phyloP scores from a whole-genome alignment of 2,797 vertebrate genomes.

The Zonotrichia albicollis region DNA sequence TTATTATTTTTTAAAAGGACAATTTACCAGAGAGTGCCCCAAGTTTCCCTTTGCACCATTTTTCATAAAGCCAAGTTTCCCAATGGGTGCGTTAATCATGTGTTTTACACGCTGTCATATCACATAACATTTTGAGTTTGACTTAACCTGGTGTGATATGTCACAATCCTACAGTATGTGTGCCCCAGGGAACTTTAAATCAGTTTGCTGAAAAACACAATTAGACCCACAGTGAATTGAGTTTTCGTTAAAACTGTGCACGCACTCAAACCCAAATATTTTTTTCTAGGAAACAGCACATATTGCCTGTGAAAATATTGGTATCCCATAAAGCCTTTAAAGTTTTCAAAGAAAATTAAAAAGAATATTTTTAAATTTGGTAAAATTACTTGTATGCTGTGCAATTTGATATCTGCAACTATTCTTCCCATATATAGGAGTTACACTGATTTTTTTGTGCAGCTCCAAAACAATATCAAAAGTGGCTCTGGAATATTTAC shows the following conservation, averaged over 20 bases:
- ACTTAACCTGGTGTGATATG: conserved; percentile 76
- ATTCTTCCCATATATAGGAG: not conserved
- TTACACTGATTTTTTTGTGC: not conserved
- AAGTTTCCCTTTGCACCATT: conserved; percentile 36
- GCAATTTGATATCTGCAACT: not conserved
- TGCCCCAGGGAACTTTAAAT: conserved; percentile 71
- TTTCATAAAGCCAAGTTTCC: conserved; percentile 55
- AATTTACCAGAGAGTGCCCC: not conserved
- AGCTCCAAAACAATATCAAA: not conserved
- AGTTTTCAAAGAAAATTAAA: conserved; percentile 7
- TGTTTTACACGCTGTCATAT: conserved; percentile 74
- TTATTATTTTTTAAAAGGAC: not conserved
- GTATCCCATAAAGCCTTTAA: not conserved
- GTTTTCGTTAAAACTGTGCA: conserved; percentile 33
- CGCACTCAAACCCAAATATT: not conserved
- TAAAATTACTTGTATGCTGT: not conserved
- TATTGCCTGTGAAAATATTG: conserved; percentile 16
- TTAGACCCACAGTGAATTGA: conserved; percentile 56
- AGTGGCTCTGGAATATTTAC: not conserved
- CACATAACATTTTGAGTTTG: conserved; percentile 70
- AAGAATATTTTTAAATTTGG: not conserved
- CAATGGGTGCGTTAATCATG: conserved; percentile 66
- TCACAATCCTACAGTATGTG: conserved; percentile 65
- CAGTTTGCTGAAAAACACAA: conserved; percentile 71
- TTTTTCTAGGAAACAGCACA: not conserved